These are phyloP conservation scores for Macrotis lagotis DNA, from an alignment of 2,113 vertebrate genomes.

Conservation along the genomic window DNA sequence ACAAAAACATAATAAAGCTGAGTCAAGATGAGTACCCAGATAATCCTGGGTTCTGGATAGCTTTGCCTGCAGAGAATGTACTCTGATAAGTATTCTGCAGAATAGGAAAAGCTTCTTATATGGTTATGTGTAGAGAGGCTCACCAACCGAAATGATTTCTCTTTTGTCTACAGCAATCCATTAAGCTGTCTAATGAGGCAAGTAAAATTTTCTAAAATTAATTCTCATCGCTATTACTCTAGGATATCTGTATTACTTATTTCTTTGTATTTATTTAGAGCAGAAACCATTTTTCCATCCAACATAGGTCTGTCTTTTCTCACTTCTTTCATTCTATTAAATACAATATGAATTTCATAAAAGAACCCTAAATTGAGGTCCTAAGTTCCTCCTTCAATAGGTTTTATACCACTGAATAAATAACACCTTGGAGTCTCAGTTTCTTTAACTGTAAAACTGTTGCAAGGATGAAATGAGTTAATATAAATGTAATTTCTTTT, in stretches of 20 bases:
- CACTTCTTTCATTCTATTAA: neutral
- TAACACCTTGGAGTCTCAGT: neutral
- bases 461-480: neutral
- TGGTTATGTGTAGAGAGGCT: neutral
- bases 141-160: neutral
- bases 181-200: neutral
- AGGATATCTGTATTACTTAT: neutral
- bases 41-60: neutral
- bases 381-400: neutral
- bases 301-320: neutral
- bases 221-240: neutral
- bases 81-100: neutral
- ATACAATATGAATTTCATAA: neutral
- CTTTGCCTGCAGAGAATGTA: neutral
- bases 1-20: conserved; percentile 7
- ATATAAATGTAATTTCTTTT: neutral
- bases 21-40: neutral
- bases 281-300: neutral
- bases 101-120: neutral
- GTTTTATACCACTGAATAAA: neutral
- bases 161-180: neutral
- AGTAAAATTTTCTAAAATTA: neutral
- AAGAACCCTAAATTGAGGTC: neutral
- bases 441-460: neutral
- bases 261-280: neutral